Evolutionary conservation across 2,888 invertebrate genomes (phyloP).

Genomic region (Antheraea assamensis): DNA sequence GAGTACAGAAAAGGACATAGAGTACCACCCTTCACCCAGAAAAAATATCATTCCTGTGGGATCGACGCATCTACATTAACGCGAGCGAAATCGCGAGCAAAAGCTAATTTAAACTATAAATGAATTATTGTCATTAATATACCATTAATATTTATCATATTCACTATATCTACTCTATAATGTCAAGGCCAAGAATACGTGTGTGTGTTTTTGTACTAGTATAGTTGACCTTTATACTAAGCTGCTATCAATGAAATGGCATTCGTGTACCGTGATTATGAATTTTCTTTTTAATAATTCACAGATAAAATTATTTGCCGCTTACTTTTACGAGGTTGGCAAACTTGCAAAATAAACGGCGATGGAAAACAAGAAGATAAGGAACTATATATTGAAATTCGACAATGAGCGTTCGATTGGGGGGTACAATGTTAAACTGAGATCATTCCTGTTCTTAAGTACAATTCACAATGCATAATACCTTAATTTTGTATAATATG

Average conservation of each 20-base stretch:
- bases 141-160: background rate
- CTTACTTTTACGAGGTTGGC: conserved; percentile 92
- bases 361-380: background rate
- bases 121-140: no score
- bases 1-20: no score
- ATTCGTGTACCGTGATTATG: conserved; percentile 17
- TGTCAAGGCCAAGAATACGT: conserved; percentile 6
- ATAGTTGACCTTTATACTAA: conserved; percentile 15
- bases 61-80: no score
- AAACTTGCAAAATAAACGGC: conserved; percentile 67
- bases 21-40: no score
- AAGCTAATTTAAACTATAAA: no score
- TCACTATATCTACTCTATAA: background rate
- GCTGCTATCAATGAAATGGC: conserved; percentile 13
- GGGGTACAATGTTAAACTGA: conserved; percentile 6
- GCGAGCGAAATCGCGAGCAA: no score
- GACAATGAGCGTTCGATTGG: conserved; percentile 5
- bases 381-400: conserved; percentile 2
- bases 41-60: no score
- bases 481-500: conserved; percentile 30
- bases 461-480: conserved; percentile 25
- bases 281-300: conserved; percentile 60
- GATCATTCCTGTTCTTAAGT: conserved; percentile 27
- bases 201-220: conserved; percentile 7
- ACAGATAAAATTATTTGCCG: conserved; percentile 95